Evolutionary conservation across 2,113 vertebrate genomes (phyloP).

Genomic region (Corythoichthys haematopterus): DNA sequence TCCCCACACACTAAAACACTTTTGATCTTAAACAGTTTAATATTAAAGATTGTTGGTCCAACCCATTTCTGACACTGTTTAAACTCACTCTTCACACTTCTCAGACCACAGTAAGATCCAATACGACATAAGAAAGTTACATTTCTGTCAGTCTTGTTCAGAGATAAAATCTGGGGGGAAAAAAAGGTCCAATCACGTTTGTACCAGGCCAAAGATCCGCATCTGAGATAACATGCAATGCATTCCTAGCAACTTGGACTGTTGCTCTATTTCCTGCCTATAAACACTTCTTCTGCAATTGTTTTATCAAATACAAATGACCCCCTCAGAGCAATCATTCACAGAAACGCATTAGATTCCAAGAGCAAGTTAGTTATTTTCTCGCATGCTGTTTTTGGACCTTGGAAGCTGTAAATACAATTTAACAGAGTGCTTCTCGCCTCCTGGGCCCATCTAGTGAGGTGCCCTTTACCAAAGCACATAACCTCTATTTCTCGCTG

Average conservation of each 20-base stretch:
- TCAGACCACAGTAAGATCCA: no score
- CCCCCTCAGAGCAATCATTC: slow-evolving; percentile 33
- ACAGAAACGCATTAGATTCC: slow-evolving; percentile 25
- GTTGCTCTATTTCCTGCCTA: neutral
- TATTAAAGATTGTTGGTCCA: no score
- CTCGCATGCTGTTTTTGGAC: slow-evolving; percentile 47
- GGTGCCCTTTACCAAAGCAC: slow-evolving; percentile 58
- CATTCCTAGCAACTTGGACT: slow-evolving; percentile 36
- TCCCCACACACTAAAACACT: no score
- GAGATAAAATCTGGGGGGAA: no score
- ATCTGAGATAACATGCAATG: slow-evolving; percentile 38
- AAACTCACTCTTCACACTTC: no score
- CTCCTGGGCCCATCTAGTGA: slow-evolving; percentile 47
- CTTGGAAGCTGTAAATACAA: slow-evolving; percentile 54
- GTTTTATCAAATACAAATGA: slow-evolving; percentile 24
- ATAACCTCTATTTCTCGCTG: slow-evolving; percentile 57
- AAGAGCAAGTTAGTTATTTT: slow-evolving; percentile 47
- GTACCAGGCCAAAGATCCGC: slow-evolving; percentile 13
- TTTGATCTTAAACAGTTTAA: no score
- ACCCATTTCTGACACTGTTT: no score
- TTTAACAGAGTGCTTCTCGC: slow-evolving; percentile 42
- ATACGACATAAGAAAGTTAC: no score
- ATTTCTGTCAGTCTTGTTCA: no score
- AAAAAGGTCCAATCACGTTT: no score
- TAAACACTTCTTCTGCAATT: neutral